Base-by-base conservation (phyloP, 2,113 vertebrate genomes). In the Danionella cerebrum region DNA sequence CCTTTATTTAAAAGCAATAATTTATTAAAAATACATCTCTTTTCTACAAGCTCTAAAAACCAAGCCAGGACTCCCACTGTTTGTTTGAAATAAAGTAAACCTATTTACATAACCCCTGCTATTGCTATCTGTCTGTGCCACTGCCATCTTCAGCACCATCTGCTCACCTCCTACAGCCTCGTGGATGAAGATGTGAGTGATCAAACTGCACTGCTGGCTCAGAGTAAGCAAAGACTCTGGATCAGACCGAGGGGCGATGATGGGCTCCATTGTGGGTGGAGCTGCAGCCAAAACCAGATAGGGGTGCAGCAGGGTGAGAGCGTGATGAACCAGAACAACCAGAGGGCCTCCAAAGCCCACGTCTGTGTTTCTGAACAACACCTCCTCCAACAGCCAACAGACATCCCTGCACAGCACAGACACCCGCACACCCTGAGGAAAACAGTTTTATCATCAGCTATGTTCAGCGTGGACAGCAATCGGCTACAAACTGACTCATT, bases 101-200 rank as follows among this genome's bases (percentile, higher is more conserved):
- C 33, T 5, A 67, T 18, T 44, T 16, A 31, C 29, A 27, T 58
- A 25, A 54, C 6, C 71, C 35, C 67, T 24, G 39, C 19, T 21
- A 45, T 57, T 13, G 36, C 33, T 12, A 18, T 21, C 14, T 64
- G 31, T 54, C 38, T 3, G 33, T 27, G 21, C 48, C 25, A 31
- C 52, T 45, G 31, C 27, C 27, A 47, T 35, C 27, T 21, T 12
- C n/a, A 24, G 73, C 72, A 77, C 22, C 51, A 24, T 44, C 62
- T 64, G 77, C 82, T 80, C 69, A 94, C 96, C 96, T 4, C 92
- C 95, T 35, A 94, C 81, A 0, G 91, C 90, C 82, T 96, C 94
- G 0, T 79, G 69, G 69, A 91, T 83, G 27, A 95, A 94, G 48
- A 88, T 57, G 0, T 90, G 89, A 14, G 89, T 84, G 54, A 97